Evolutionary conservation across 2,888 invertebrate species (phyloP).

Genomic region (Cecidostiba fungosa): DNA sequence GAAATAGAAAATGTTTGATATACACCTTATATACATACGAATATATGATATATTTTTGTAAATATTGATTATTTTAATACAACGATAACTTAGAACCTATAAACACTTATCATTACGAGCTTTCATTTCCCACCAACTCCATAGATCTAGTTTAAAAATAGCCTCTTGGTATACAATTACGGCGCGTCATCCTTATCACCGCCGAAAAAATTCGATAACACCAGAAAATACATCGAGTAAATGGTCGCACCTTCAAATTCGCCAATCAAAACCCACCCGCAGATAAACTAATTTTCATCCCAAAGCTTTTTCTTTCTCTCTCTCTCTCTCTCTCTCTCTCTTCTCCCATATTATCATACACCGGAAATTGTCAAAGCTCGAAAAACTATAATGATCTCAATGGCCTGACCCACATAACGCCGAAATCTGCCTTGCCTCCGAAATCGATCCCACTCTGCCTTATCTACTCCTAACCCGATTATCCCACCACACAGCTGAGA

Average conservation of each 20-base stretch:
- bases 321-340: no score
- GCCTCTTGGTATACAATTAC: background rate
- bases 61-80: background rate
- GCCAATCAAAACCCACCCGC: background rate
- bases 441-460: slow-evolving; percentile 6
- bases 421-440: background rate
- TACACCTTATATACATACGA: background rate
- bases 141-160: background rate
- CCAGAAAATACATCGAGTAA: background rate
- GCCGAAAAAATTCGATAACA: background rate
- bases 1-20: background rate
- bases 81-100: background rate
- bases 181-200: background rate
- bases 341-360: no score
- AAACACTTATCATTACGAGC: no score
- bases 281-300: background rate
- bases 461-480: background rate
- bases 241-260: background rate
- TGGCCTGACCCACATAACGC: background rate
- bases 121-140: no score
- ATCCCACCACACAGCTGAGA: slow-evolving; percentile 9
- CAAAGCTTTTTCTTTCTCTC: background rate
- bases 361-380: no score
- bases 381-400: no score
- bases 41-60: slow-evolving; percentile 7